Evolutionary conservation across 1,140 invertebrate genomes (phyloP), one percentile per base, ranked within the genome.

Genomic region (Papilio dardanus): DNA sequence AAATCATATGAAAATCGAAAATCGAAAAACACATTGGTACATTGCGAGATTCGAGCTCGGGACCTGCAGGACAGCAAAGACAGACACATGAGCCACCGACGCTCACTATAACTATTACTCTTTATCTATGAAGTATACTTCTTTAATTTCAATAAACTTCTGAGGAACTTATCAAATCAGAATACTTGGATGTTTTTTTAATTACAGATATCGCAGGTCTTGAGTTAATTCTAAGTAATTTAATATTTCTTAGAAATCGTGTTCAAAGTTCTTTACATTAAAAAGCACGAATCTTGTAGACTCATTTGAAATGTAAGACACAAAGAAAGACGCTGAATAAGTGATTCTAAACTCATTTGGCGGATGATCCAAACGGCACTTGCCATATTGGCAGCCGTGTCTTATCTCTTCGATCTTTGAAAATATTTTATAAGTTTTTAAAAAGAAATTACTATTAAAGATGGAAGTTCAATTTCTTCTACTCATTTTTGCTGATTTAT

Each of bases 251-350:
- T 62, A 28, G 10, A 30, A 24, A 28, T 58, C 0, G 14, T 12
- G 4, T 58, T 28, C 14, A 14, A 28, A 28, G 54, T 0, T 28
- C 50, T 54, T 62, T 62, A 16, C 54, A 62, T 12, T 62, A 5
- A 28, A 14, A 62, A 62, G 54, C 28, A 62, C 24, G 24, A 62
- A 14, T 62, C 54, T 62, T 28, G 8, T 10, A 30, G 3, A 62
- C 54, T 62, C 54, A 62, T 62, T 62, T 62, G 54, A 62, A 30
- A 28, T 62, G 24, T 28, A 62, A 62, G 54, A 62, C 54, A 62
- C 24, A 62, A 62, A 62, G 50, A 54, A 54, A 62, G 24, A 62
- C 54, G 54, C 54, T 30, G 54, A 62, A 62, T 62, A 62, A 62
- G 54, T 62, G 24, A 62, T 62, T 62, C 14, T 62, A 62, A 62